These are phyloP conservation scores for Crotalus tigris DNA, from an alignment of 2,113 vertebrate genomes.

Conservation along the genomic window DNA sequence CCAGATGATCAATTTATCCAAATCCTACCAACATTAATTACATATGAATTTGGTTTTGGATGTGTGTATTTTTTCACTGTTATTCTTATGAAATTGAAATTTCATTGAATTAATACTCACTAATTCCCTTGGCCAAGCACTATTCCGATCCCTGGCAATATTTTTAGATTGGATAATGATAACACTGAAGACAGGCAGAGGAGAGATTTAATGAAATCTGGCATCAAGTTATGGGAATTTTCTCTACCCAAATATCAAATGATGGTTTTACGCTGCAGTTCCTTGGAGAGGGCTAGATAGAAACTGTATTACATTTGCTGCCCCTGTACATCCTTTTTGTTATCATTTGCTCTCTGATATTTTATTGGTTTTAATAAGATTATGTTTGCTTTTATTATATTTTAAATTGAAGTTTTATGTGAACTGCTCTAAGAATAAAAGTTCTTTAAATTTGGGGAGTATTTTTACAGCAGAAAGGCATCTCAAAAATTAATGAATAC, in stretches of 20 bases:
- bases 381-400: not conserved
- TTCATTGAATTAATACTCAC: not conserved
- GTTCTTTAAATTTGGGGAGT: not conserved
- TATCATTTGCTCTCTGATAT: not conserved
- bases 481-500: not conserved
- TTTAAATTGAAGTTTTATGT: conserved; percentile 5
- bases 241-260: not conserved
- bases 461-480: not conserved
- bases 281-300: not conserved
- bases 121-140: not conserved
- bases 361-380: conserved; percentile 10
- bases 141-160: not conserved
- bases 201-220: not conserved
- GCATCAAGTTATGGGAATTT: not conserved
- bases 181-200: not conserved
- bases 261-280: not conserved
- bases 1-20: not conserved
- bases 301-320: not conserved
- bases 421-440: not conserved
- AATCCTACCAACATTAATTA: not conserved
- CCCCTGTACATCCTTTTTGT: not conserved
- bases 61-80: not conserved
- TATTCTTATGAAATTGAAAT: not conserved
- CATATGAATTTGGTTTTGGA: not conserved
- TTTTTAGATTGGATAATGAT: not conserved